Evolutionary conservation across 1,140 invertebrate genomes (phyloP).

Genomic region (Brachionus paranguensis): DNA sequence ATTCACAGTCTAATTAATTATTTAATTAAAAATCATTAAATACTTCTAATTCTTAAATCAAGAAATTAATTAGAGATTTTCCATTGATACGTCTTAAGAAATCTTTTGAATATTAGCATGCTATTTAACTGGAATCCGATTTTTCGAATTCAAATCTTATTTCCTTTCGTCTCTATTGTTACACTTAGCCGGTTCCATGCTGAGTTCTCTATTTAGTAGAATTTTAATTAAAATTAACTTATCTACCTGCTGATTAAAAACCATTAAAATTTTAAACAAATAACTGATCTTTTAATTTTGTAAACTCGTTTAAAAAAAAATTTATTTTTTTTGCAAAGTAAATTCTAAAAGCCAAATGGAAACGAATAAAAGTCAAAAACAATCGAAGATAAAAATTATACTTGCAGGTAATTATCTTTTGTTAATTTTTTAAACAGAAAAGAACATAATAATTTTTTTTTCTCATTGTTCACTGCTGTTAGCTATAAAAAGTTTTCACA

Average conservation of each 20-base stretch:
- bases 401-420: conserved; percentile 20
- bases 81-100: neutral
- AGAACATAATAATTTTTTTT: too few species aligned
- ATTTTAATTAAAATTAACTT: neutral
- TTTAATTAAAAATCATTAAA: conserved; percentile 34
- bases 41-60: conserved; percentile 7
- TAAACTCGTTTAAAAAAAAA: neutral
- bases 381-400: conserved; percentile 31
- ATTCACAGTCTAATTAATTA: conserved; percentile 36
- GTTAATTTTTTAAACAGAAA: too few species aligned
- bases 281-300: neutral
- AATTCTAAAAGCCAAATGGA: neutral
- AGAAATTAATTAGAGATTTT: conserved; percentile 24
- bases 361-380: conserved; percentile 16
- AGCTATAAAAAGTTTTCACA: too few species aligned
- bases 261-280: neutral
- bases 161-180: neutral
- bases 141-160: neutral
- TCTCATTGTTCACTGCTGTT: too few species aligned
- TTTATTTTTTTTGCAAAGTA: neutral
- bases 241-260: conserved; percentile 23
- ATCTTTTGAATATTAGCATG: neutral
- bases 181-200: neutral
- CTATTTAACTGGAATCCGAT: neutral
- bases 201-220: conserved; percentile 12